A percentile compares a stretch with the other conserved stretches of the same genome.
These are phyloP conservation scores for Drosophila fulvimacula DNA, from an alignment of 2,888 invertebrate genomes.

Conservation along the genomic window DNA sequence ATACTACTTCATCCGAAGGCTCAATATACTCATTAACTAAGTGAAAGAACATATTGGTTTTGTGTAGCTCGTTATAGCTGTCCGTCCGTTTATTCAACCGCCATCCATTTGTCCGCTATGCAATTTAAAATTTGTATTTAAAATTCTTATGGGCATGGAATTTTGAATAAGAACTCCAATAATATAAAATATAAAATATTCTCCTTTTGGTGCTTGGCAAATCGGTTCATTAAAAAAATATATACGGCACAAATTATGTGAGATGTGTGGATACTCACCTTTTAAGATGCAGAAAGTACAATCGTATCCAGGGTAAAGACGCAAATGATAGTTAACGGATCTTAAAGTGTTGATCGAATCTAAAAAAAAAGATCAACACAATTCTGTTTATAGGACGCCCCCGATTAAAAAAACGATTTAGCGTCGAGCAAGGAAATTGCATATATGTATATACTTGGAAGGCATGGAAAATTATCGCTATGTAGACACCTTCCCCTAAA, in stretches of 20 bases:
- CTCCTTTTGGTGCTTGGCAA: too few species aligned
- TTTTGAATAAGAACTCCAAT: too few species aligned
- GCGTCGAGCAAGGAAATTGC: not conserved
- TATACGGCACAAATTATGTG: too few species aligned
- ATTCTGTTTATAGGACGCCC: conserved; percentile 36
- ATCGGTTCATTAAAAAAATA: too few species aligned
- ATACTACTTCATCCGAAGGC: conserved; percentile 43
- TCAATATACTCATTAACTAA: not conserved
- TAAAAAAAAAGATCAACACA: conserved; percentile 37
- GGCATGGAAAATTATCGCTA: conserved; percentile 9
- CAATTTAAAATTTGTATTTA: too few species aligned
- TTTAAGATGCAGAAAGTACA: too few species aligned
- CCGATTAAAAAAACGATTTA: not conserved
- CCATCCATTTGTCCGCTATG: too few species aligned
- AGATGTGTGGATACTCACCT: too few species aligned
- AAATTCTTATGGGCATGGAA: too few species aligned
- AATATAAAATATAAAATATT: too few species aligned
- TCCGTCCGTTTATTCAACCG: not conserved
- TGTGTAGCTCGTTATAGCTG: not conserved
- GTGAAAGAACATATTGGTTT: not conserved
- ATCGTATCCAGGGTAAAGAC: conserved; percentile 22
- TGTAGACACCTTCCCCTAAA: conserved; percentile 18
- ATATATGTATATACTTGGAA: not conserved
- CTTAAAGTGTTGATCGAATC: conserved; percentile 51
- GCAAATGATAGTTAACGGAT: conserved; percentile 45